phyloP scores from a whole-genome alignment of 1,140 invertebrate genomes.

The Magallana gigas region DNA sequence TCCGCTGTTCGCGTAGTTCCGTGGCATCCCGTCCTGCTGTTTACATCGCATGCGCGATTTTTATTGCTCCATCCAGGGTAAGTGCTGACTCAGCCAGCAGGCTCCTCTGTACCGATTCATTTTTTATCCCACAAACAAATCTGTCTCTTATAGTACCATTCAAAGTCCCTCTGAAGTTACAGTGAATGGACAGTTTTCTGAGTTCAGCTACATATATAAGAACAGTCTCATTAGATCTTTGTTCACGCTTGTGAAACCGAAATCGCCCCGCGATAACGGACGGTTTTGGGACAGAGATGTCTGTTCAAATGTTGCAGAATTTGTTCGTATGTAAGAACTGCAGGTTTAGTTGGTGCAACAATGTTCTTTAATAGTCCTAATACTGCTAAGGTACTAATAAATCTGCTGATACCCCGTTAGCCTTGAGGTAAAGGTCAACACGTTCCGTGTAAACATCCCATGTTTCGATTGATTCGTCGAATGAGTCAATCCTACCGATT shows the following conservation, averaged over 20 bases:
- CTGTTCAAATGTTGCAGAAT: constrained; percentile 5
- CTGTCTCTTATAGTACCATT: no score
- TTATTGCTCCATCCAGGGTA: constrained; percentile 29
- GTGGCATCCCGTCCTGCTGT: constrained; percentile 36
- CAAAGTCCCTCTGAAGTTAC: no score
- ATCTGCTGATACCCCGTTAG: constrained; percentile 18
- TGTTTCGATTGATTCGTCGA: constrained; percentile 28
- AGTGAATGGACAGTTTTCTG: no score
- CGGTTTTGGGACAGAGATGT: constrained; percentile 54
- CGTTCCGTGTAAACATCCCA: constrained; percentile 43
- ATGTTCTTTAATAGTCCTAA: constrained; percentile 39
- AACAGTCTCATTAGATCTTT: no score
- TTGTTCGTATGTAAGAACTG: not conserved
- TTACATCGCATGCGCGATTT: constrained; percentile 45
- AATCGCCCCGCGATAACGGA: constrained; percentile 59
- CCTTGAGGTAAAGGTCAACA: constrained; percentile 35
- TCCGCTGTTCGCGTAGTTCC: not conserved
- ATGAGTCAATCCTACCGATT: no score
- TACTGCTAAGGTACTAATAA: constrained; percentile 16
- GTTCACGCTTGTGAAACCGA: constrained; percentile 57
- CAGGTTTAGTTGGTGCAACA: constrained; percentile 13
- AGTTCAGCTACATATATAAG: no score
- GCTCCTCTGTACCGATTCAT: constrained; percentile 53
- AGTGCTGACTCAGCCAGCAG: constrained; percentile 32
- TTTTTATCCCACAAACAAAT: constrained; percentile 59